These are phyloP conservation scores for Toxotes lorentzi DNA, from an alignment of 2,797 vertebrate species.

Conservation along the genomic window DNA sequence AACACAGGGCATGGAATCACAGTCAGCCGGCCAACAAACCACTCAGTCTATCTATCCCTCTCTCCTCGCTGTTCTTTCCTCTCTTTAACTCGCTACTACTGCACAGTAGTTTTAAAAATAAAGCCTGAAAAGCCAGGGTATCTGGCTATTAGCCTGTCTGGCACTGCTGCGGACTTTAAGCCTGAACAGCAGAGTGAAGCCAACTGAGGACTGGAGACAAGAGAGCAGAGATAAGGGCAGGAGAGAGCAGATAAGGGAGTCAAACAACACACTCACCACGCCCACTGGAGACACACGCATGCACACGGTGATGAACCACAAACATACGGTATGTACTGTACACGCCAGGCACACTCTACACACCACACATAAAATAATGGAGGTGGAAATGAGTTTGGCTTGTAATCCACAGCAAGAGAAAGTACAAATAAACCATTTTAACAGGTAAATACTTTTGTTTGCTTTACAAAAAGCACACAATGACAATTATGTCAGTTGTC, in stretches of 20 bases:
- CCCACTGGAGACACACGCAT: conserved; percentile 62
- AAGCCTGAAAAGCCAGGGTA: conserved; percentile 71
- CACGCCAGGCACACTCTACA: conserved; percentile 8
- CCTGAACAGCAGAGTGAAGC: conserved; percentile 69
- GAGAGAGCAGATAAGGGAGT: conserved; percentile 71
- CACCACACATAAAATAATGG: background rate
- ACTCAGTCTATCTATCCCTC: conserved; percentile 19
- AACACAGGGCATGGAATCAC: conserved; percentile 85
- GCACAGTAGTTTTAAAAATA: conserved; percentile 67
- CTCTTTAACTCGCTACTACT: conserved; percentile 17
- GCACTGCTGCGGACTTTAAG: conserved; percentile 61
- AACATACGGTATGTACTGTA: conserved; percentile 36
- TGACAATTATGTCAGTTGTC: conserved; percentile 30
- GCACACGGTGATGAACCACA: conserved; percentile 47
- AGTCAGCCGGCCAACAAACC: conserved; percentile 66
- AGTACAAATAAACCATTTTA: conserved; percentile 35
- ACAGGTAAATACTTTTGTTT: conserved; percentile 30
- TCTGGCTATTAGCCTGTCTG: conserved; percentile 64
- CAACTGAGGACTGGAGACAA: conserved; percentile 70
- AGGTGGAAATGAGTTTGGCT: conserved; percentile 19
- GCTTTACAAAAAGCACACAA: conserved; percentile 33
- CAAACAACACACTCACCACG: conserved; percentile 72
- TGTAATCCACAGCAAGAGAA: conserved; percentile 9
- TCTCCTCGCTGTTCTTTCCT: conserved; percentile 8
- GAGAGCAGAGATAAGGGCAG: conserved; percentile 75